Percentiles rank a stretch among this genome's conserved stretches.
Conservation (phyloP, 2,113 vertebrate species). For the Sisor rabdophorus region DNA sequence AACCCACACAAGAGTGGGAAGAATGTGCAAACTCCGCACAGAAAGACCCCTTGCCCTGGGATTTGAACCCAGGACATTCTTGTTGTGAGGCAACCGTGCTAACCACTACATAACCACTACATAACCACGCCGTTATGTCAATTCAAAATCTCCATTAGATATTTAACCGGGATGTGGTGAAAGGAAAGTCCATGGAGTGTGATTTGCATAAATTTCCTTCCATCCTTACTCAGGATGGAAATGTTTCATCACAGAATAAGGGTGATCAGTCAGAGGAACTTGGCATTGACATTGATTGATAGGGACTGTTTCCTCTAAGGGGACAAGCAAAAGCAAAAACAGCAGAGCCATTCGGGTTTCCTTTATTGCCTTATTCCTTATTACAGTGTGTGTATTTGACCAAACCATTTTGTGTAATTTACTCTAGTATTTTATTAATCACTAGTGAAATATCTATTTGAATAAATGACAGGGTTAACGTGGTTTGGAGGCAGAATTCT, state of each 20-base stretch:
- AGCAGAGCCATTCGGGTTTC: not conserved
- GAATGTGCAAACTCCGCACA: no score
- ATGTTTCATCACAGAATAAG: conserved; percentile 2
- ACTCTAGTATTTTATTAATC: not conserved
- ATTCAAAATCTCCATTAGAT: not conserved
- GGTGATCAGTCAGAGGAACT: not conserved
- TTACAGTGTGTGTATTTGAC: not conserved
- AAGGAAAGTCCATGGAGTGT: not conserved
- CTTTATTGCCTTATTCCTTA: not conserved
- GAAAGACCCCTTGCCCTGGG: no score
- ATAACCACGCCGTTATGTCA: no score
- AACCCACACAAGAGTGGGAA: no score
- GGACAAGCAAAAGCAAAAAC: not conserved
- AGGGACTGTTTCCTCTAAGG: not conserved
- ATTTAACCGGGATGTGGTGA: not conserved
- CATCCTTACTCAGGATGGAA: not conserved
- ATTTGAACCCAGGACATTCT: no score
- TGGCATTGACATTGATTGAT: not conserved
- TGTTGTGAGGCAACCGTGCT: no score
- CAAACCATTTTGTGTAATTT: not conserved
- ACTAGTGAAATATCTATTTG: not conserved
- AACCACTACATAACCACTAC: no score
- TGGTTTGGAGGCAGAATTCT: not conserved
- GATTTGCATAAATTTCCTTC: not conserved
- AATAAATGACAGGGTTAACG: not conserved